phyloP scores from a whole-genome alignment of 2,113 vertebrate genomes.

The Cebidichthys violaceus region DNA sequence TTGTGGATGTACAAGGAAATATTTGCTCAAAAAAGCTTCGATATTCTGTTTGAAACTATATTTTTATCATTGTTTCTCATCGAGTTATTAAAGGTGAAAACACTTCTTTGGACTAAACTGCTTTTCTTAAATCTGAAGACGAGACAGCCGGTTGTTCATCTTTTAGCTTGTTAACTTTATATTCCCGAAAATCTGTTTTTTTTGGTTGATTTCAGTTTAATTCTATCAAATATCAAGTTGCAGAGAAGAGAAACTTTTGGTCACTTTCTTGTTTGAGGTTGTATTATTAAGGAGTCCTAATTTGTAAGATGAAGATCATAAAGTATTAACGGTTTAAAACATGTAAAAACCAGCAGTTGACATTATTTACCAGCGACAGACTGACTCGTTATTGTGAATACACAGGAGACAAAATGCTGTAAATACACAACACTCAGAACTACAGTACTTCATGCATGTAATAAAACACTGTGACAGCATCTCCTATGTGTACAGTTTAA shows the following conservation, averaged over 20 bases:
- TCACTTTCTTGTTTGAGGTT: not conserved
- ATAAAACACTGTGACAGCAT: slow-evolving; percentile 34
- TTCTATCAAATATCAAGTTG: not conserved
- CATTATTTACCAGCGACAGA: not conserved
- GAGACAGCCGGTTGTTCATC: not conserved
- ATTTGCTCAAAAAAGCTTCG: not conserved
- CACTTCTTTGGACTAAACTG: too few relatives aligned
- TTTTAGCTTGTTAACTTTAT: not conserved
- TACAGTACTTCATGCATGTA: slow-evolving; percentile 48
- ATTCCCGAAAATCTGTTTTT: not conserved
- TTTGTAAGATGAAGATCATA: not conserved
- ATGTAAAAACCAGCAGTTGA: not conserved
- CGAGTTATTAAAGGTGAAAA: too few relatives aligned
- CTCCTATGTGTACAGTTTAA: slow-evolving; percentile 22
- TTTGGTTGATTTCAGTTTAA: not conserved
- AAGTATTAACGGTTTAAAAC: not conserved
- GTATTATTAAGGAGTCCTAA: not conserved
- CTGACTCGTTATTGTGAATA: not conserved
- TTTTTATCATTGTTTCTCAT: too few relatives aligned
- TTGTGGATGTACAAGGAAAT: not conserved
- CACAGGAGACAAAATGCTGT: not conserved
- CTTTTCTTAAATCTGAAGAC: not conserved
- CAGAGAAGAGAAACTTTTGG: not conserved
- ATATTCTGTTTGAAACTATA: not conserved
- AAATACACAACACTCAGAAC: slow-evolving; percentile 31